These are phyloP conservation scores for Dasyornis broadbenti DNA, from an alignment of 2,113 vertebrate genomes.

Conservation along the genomic window DNA sequence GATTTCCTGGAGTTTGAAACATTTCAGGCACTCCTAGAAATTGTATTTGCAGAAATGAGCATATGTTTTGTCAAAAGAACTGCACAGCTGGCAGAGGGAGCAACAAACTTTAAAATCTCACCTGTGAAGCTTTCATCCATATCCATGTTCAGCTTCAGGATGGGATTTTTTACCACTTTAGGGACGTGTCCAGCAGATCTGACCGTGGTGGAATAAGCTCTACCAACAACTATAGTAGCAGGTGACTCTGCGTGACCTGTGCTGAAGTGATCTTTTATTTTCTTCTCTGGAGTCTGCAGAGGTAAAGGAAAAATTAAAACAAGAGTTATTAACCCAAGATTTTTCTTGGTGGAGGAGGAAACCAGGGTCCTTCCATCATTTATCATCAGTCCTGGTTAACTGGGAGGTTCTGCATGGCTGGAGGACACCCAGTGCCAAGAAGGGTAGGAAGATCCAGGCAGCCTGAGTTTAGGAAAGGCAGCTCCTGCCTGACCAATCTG, in stretches of 20 bases:
- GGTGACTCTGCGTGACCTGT: constrained; percentile 89
- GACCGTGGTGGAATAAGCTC: constrained; percentile 66
- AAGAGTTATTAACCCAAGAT: background rate
- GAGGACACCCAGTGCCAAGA: too few relatives aligned
- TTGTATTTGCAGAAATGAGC: background rate
- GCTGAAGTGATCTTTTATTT: constrained; percentile 61
- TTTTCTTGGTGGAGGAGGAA: background rate
- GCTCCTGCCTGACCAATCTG: background rate
- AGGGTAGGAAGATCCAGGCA: background rate
- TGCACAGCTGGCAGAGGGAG: background rate
- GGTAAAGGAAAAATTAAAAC: background rate
- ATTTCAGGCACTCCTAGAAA: constrained; percentile 80
- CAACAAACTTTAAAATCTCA: background rate
- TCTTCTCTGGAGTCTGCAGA: constrained; percentile 75
- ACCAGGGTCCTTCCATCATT: background rate
- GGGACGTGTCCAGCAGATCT: constrained; percentile 66
- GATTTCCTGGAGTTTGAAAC: constrained; percentile 75
- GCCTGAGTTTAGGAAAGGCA: background rate
- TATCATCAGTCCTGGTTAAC: too few relatives aligned
- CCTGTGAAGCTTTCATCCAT: constrained; percentile 84
- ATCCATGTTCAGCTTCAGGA: constrained; percentile 66
- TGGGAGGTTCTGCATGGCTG: background rate
- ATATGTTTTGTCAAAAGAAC: background rate
- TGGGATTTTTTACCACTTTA: constrained; percentile 70
- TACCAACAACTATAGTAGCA: constrained; percentile 75